Evolutionary conservation across 2,888 invertebrate species (phyloP), one percentile per base, ranked within the genome.

Genomic region (Erebia ligea): DNA sequence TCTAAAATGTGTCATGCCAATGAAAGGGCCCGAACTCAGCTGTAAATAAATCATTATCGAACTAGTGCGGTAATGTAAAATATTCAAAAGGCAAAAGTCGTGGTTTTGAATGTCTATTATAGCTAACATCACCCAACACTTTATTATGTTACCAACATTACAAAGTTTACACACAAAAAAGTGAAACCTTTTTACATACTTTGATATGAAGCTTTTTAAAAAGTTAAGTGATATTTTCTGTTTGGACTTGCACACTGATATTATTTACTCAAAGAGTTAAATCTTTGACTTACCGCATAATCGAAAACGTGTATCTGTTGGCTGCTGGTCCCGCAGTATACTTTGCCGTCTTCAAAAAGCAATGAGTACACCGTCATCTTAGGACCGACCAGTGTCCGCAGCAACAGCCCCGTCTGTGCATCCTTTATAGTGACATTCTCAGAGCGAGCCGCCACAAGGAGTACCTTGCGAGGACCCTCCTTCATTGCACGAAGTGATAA

Each of bases 271-370:
- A 45, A 11, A 45, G 8, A 42, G 10, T 1, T 8, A 10, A 42
- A 13, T 11, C 40, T 5, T 21, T 4, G 61, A 95, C 95, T 95
- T 81, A 97, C 97, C 77, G 95, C 92, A 88, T 97, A 97, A 86
- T 96, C 96, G 82, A 95, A 96, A n/a, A 95, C 95, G 72, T 95
- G 94, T 83, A 97, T 95, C 78, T 95, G 95, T 75, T 95, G 95
- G 75, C 94, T 95, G 80, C 95, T 96, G 0, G 97, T 97, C 8
- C 97, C 97, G 79, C 96, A 97, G 84, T 95, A 97, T n/a, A 97
- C 94, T 73, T 95, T 94, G 68, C 95, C 95, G 52, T 95, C 94
- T 78, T 95, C 94, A 76, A 95, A 94, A n/a, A 96, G 87, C 69
- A 97, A 84, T 9, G 96, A 95, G 81, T 96, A 97, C 0, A 97